Base-by-base conservation (phyloP, 1,140 invertebrate genomes). In the Coptotermes formosanus region DNA sequence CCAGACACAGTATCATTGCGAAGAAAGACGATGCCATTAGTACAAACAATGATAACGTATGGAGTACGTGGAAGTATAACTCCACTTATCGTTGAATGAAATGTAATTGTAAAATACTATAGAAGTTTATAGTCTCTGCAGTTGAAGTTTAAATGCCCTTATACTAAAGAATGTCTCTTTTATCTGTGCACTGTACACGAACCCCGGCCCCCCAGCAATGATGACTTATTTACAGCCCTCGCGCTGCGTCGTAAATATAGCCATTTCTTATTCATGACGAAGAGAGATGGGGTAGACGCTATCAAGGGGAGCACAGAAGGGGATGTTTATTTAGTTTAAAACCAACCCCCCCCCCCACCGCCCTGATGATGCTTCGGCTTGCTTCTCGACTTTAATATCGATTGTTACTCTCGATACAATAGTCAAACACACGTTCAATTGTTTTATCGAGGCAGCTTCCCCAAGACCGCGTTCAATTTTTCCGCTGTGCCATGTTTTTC, bases 281-380 rank as follows among this genome's bases (percentile, higher is more conserved):
- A 30, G 25, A n/a, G 64, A 75, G 64, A 75, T 75, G 64, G 64
- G 64, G 64, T 75, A 75, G 64, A 75, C 64, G 64, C 64, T 75
- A 75, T 75, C 64, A 75, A 30, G 64, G 64, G 64, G 64, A 75
- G 64, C 64, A 75, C 25, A 75, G 64, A 75, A 75, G 64, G 64
- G 64, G 64, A 75, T 75, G 64, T 75, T 75, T 75, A 75, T 75
- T 75, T 75, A 75, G 64, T 75, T 75, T 75, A 75, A 75, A 75
- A 75, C 64, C 64, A 75, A 30, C 64, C 64, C 59, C 64, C 64
- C 8, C 64, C 25, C 59, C 64, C 64, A n/a, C 64, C 25, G 25
- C 25, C 64, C 64, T 30, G 52, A 16, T 64, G 59, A 21, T n/a
- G n/a, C 64, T 75, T 16, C 64, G 25, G 64, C 64, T 75, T 75